Percentiles rank a stretch among this genome's conserved stretches.
Evolutionary conservation across 2,888 invertebrate genomes (phyloP).

Genomic region (Notodonta ziczac): DNA sequence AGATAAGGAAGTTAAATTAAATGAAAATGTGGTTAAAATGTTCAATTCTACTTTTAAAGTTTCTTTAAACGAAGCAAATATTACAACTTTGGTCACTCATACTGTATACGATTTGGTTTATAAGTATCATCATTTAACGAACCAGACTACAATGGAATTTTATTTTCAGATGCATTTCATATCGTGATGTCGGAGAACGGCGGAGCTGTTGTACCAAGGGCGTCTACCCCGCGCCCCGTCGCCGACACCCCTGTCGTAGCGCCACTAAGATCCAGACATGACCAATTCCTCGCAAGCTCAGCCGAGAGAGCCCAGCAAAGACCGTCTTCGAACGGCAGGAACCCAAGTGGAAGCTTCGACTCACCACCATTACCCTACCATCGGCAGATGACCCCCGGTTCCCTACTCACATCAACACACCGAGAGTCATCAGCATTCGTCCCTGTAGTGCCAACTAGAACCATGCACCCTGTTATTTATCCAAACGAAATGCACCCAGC

Average conservation of each 20-base stretch:
- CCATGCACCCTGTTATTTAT: constrained; percentile 89
- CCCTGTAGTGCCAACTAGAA: constrained; percentile 92
- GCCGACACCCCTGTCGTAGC: constrained; percentile 75
- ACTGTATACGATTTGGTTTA: too few relatives aligned
- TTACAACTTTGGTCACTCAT: too few relatives aligned
- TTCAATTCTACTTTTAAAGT: background rate
- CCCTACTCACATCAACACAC: constrained; percentile 82
- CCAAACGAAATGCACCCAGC: constrained; percentile 89
- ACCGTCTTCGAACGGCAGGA: constrained; percentile 81
- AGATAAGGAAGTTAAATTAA: constrained; percentile 48
- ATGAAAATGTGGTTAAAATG: background rate
- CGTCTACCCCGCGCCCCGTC: constrained; percentile 78
- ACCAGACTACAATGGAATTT: constrained; percentile 23
- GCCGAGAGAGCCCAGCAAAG: constrained; percentile 75
- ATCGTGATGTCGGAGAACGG: constrained; percentile 79
- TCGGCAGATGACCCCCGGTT: constrained; percentile 85
- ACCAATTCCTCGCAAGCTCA: constrained; percentile 85
- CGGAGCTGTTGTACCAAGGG: constrained; percentile 75
- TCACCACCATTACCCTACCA: constrained; percentile 87
- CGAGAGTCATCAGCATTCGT: constrained; percentile 94
- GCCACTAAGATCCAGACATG: constrained; percentile 82
- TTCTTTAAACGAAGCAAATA: too few relatives aligned
- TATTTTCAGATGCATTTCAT: constrained; percentile 67
- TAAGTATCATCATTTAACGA: background rate
- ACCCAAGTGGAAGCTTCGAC: constrained; percentile 84